Evolutionary conservation across 2,113 vertebrate species (phyloP).

Genomic region (Anarhynchus alexandrinus): DNA sequence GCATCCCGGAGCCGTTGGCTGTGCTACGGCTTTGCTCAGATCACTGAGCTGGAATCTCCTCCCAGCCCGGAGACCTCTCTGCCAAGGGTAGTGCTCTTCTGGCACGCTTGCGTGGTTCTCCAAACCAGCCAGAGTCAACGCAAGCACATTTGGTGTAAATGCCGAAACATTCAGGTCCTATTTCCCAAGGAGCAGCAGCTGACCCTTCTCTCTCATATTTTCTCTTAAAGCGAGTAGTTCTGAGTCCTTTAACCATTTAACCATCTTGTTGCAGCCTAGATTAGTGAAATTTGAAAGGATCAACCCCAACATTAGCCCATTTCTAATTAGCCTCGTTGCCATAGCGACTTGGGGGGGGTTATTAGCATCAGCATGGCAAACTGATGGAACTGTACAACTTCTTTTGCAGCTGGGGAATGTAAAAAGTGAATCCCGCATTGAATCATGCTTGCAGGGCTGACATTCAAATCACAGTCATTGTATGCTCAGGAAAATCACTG

Average conservation of each 20-base stretch:
- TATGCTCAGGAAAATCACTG: conserved; percentile 39
- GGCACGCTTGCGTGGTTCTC: neutral
- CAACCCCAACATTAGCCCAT: neutral
- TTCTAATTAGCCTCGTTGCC: conserved; percentile 29
- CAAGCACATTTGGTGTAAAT: neutral
- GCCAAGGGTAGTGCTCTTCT: neutral
- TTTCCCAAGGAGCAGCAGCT: neutral
- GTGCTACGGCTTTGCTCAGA: neutral
- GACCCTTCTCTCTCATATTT: neutral
- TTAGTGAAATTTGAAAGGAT: neutral
- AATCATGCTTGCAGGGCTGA: conserved; percentile 55
- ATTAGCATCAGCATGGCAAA: conserved; percentile 52
- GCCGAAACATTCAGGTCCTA: neutral
- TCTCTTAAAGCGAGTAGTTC: neutral
- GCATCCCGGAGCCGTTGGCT: rapidly evolving
- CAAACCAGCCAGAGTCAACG: neutral
- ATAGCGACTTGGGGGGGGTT: conserved; percentile 24
- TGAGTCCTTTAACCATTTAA: neutral
- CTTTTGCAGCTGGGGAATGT: conserved; percentile 64
- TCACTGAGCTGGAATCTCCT: neutral
- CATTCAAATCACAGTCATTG: conserved; percentile 70
- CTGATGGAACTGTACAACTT: conserved; percentile 56
- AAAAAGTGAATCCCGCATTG: conserved; percentile 50
- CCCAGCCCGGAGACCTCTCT: neutral
- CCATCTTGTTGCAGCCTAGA: neutral